A percentile compares a stretch with the other conserved stretches of the same genome.
Evolutionary conservation across 92 coral and sea anemone species (phyloP).

Genomic region (Zoanthus sociatus): DNA sequence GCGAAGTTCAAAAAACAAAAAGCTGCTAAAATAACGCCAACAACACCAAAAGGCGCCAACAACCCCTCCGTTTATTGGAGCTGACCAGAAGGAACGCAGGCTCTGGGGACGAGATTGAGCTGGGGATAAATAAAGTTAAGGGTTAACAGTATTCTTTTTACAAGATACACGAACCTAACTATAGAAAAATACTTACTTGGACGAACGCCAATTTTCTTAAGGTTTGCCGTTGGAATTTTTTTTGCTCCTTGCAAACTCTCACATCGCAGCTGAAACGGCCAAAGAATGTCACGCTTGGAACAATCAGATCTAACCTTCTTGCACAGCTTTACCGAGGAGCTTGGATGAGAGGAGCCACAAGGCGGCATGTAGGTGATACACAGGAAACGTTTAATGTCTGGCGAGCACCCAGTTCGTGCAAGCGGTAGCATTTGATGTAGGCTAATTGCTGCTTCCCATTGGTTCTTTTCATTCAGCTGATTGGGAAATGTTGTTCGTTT

Average conservation of each 20-base stretch:
- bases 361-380: constrained; percentile 20
- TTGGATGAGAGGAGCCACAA: neutral
- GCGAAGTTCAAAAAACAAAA: no score
- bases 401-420: constrained; percentile 24
- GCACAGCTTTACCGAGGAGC: constrained; percentile 16
- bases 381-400: constrained; percentile 16
- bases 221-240: neutral
- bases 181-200: neutral
- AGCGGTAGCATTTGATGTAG: constrained; percentile 17
- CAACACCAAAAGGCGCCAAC: no score
- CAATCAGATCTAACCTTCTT: constrained; percentile 26
- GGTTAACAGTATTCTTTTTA: neutral
- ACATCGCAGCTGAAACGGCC: constrained; percentile 12
- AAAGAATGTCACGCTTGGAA: neutral
- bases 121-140: no score
- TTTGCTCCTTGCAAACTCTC: constrained; percentile 10
- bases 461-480: constrained; percentile 25
- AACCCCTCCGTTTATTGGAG: no score
- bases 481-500: constrained; percentile 18
- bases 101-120: no score
- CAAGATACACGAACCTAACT: neutral
- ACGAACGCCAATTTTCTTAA: neutral
- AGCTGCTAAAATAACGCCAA: no score
- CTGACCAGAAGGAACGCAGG: no score
- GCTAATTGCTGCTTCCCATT: constrained; percentile 36